Evolutionary conservation across 2,888 invertebrate genomes (phyloP).

Genomic region (Metacarcinus magister): DNA sequence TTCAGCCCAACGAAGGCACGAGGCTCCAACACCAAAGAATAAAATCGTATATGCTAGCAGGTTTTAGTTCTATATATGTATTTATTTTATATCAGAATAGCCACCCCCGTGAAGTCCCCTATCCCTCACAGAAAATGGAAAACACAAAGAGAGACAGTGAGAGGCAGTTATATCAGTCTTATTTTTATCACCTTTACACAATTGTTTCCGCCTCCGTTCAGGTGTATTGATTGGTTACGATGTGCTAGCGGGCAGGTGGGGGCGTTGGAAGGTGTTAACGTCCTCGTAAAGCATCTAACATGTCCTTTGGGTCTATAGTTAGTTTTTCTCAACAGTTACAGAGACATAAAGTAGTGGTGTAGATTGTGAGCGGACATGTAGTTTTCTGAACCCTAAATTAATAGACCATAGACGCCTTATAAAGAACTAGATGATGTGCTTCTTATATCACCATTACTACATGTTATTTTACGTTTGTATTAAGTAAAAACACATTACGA

Average conservation of each 20-base stretch:
- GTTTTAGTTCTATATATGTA: neutral
- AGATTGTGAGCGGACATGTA: no score
- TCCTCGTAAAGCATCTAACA: neutral
- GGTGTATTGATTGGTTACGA: neutral
- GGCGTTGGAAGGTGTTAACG: neutral
- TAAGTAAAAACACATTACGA: no score
- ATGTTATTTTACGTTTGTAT: no score
- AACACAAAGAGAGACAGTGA: neutral
- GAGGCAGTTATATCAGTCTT: neutral
- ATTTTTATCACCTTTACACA: neutral
- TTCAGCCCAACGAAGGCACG: neutral
- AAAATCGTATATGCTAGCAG: neutral
- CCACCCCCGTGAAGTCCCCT: neutral
- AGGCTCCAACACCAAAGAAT: neutral
- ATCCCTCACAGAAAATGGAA: neutral
- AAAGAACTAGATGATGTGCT: no score
- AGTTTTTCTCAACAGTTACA: no score
- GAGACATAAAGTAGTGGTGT: no score
- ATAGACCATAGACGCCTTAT: no score
- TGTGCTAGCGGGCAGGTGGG: neutral
- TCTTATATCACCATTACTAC: no score
- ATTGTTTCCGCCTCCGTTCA: neutral
- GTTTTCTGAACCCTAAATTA: no score
- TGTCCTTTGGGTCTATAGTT: no score
- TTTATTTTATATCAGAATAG: neutral